Percentiles rank a stretch among this genome's conserved stretches.
These are phyloP conservation scores for Gnatocerus cornutus DNA, from an alignment of 2,888 invertebrate genomes.

Conservation along the genomic window DNA sequence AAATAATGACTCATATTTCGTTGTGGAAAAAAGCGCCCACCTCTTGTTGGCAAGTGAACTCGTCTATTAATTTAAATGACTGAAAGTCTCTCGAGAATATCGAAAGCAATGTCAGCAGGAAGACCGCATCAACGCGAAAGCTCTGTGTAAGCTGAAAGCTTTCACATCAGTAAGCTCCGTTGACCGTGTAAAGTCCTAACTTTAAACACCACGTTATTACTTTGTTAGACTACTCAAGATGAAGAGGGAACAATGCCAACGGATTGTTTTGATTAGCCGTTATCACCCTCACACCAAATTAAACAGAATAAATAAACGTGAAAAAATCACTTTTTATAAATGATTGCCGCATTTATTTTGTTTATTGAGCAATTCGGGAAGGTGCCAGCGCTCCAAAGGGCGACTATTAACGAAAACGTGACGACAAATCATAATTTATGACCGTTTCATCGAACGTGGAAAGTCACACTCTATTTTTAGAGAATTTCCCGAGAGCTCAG, in stretches of 20 bases:
- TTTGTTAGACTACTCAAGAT: constrained; percentile 32
- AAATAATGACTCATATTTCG: constrained; percentile 2
- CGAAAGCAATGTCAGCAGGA: constrained; percentile 55
- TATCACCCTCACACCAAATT: constrained; percentile 11
- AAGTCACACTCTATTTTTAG: constrained; percentile 6
- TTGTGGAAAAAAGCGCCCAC: not conserved
- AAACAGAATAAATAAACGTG: constrained; percentile 20
- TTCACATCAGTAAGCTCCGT: constrained; percentile 56
- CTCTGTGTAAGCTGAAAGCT: constrained; percentile 55
- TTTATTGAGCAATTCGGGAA: constrained; percentile 31
- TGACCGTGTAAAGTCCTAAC: constrained; percentile 56
- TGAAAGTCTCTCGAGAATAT: constrained; percentile 53
- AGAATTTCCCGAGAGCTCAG: constrained; percentile 11
- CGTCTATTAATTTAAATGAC: constrained; percentile 57
- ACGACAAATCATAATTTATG: constrained; percentile 34
- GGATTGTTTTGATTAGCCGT: constrained; percentile 16
- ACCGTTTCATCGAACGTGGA: constrained; percentile 9
- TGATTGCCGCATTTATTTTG: constrained; percentile 23
- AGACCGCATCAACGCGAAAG: constrained; percentile 58
- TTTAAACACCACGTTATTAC: constrained; percentile 51
- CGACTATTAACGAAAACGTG: constrained; percentile 20
- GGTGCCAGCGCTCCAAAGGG: constrained; percentile 17
- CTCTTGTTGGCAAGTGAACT: not conserved
- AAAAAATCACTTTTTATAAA: constrained; percentile 18
- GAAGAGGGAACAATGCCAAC: constrained; percentile 15